phyloP scores from a whole-genome alignment of 2,797 vertebrate species.

The Zenarchopterus dispar region DNA sequence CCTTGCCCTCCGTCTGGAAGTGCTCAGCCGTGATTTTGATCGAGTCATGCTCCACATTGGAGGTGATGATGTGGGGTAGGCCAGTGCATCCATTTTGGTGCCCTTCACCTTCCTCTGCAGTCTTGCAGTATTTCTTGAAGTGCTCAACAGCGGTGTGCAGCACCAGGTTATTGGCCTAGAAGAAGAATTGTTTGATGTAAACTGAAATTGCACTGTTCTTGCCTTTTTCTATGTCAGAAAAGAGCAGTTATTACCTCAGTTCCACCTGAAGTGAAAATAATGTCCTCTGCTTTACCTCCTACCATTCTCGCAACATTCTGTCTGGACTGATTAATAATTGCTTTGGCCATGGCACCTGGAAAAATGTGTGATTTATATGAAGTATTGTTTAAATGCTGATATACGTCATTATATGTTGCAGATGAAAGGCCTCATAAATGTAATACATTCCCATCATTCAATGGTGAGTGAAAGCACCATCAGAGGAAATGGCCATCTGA shows the following conservation, averaged over 20 bases:
- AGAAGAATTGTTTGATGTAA: conserved; percentile 9
- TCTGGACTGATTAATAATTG: conserved; percentile 84
- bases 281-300: conserved; percentile 85
- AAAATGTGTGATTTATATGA: conserved; percentile 14
- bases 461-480: no score
- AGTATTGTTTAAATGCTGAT: neutral
- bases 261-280: conserved; percentile 95
- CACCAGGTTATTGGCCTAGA: conserved; percentile 93
- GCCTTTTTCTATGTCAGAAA: neutral
- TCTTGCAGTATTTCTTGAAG: conserved; percentile 71
- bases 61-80: conserved; percentile 88
- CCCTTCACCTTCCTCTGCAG: conserved; percentile 15
- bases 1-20: conserved; percentile 77
- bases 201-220: neutral
- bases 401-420: no score
- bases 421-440: no score
- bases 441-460: no score
- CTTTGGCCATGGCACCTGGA: conserved; percentile 88
- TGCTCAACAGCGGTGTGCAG: conserved; percentile 86
- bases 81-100: conserved; percentile 29
- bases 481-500: no score
- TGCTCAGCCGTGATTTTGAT: conserved; percentile 85
- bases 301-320: conserved; percentile 89
- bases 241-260: conserved; percentile 86
- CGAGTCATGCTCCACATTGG: conserved; percentile 92